Conservation (phyloP, 2,113 vertebrate genomes). For the Corythaeola cristata region DNA sequence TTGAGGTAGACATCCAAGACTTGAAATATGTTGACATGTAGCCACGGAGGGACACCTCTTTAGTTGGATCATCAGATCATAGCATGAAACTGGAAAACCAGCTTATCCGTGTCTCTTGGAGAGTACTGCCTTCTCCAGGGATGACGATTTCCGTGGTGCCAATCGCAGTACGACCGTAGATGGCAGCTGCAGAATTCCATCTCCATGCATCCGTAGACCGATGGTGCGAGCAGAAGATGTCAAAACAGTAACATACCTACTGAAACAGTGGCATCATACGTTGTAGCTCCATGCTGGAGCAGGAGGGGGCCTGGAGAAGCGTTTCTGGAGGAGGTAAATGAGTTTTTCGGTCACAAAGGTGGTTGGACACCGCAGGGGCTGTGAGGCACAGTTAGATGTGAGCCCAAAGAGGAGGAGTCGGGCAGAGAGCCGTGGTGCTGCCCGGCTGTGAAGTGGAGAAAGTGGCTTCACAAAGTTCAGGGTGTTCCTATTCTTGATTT, state of each 20-base stretch:
- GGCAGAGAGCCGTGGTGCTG: background rate
- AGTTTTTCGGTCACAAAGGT: background rate
- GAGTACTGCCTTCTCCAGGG: no score
- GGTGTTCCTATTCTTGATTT: background rate
- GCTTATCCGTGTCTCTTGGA: background rate
- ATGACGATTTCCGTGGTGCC: no score
- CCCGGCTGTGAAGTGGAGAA: background rate
- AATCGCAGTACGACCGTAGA: background rate
- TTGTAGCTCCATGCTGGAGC: rapidly evolving
- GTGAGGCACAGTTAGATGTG: background rate
- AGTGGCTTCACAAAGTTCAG: background rate
- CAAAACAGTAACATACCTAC: rapidly evolving
- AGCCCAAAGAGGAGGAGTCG: background rate
- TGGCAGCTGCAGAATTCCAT: background rate
- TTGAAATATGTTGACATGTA: background rate
- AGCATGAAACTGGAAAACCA: background rate
- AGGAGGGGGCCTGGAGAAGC: background rate
- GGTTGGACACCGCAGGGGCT: background rate
- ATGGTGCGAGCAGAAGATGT: background rate
- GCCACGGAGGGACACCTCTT: background rate
- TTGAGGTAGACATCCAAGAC: background rate
- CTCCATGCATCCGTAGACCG: rapidly evolving
- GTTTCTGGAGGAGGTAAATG: background rate
- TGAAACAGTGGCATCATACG: rapidly evolving
- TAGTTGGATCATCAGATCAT: background rate